Evolutionary conservation across 2,888 invertebrate species (phyloP), one percentile per base, ranked within the genome.

Genomic region (Plusia festucae): DNA sequence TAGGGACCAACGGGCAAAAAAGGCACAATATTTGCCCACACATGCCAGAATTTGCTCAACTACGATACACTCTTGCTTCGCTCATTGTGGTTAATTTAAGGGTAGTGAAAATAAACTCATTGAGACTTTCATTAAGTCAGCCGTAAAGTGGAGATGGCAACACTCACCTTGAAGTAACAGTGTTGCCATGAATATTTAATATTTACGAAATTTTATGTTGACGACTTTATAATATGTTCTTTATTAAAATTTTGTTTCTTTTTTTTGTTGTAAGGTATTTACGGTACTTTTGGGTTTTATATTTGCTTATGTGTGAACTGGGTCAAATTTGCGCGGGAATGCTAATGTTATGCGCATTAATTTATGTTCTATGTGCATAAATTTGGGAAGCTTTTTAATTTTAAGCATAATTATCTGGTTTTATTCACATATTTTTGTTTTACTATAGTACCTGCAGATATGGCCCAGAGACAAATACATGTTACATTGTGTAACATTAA

Each of bases 41-140:
- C 64, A 74, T 62, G 68, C 70, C 76, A 75, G 81, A 89, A 86
- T 91, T 91, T 91, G 88, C 87, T 90, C 84, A 86, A 83, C 84
- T 83, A 85, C 87, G 85, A 85, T 83, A 88, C 85, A 82, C 86
- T 73, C 72, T 73, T 75, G 78, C 78, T 83, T 67, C 66, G 78
- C 73, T 57, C 76, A 70, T 79, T 81, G 83, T 70, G 81, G 84
- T 82, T 84, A 79, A 78, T 73, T 57, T 64, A 55, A 58, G 81
- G 82, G 72, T 65, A 70, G 73, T 76, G 83, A 74, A 79, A 79
- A 81, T 82, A 79, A 82, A 85, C 86, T 81, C 79, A 68, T 80
- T 69, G 58, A 78, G 73, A 79, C 74, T 83, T 83, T 81, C 78
- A 78, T 84, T 87, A 70, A 78, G 65, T 80, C 82, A n/a, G 81